Evolutionary conservation across 92 coral and sea anemone species (phyloP).

Genomic region (Paragorgia papillata): DNA sequence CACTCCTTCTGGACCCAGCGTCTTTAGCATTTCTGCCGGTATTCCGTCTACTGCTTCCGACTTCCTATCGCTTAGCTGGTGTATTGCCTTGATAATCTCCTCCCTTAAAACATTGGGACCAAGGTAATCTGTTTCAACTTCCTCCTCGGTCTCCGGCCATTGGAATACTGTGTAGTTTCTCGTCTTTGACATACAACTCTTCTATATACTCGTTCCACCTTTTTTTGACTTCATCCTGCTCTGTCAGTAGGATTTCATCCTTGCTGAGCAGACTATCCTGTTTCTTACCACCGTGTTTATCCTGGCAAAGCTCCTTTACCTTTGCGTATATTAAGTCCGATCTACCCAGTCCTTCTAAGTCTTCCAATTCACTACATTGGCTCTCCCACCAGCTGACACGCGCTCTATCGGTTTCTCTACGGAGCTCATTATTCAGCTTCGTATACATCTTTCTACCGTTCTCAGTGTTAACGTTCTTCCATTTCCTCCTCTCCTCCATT

Average conservation of each 20-base stretch:
- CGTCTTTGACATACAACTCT: conserved; percentile 38
- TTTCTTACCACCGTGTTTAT: too few species aligned
- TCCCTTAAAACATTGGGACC: conserved; percentile 20
- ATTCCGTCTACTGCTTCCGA: conserved; percentile 53
- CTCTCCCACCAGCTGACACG: conserved; percentile 41
- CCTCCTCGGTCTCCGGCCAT: conserved; percentile 35
- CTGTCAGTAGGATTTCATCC: too few species aligned
- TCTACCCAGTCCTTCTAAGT: conserved; percentile 37
- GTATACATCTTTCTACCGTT: conserved; percentile 11
- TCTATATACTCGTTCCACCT: conserved; percentile 48
- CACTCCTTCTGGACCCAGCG: conserved; percentile 31
- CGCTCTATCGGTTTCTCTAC: conserved; percentile 44
- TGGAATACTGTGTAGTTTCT: conserved; percentile 36
- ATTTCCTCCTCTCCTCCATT: conserved; percentile 34
- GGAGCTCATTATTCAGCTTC: conserved; percentile 34
- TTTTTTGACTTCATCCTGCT: conserved; percentile 23
- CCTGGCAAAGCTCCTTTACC: conserved; percentile 46
- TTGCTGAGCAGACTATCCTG: too few species aligned
- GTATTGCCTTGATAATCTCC: conserved; percentile 25
- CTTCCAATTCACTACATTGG: conserved; percentile 43
- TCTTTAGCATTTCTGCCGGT: conserved; percentile 49
- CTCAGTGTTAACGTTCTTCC: conserved; percentile 12
- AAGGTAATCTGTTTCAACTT: not conserved
- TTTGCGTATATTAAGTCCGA: conserved; percentile 28
- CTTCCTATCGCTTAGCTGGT: conserved; percentile 32